Evolutionary conservation across 1,140 invertebrate genomes (phyloP).

Genomic region (Zaprionus kolodkinae): DNA sequence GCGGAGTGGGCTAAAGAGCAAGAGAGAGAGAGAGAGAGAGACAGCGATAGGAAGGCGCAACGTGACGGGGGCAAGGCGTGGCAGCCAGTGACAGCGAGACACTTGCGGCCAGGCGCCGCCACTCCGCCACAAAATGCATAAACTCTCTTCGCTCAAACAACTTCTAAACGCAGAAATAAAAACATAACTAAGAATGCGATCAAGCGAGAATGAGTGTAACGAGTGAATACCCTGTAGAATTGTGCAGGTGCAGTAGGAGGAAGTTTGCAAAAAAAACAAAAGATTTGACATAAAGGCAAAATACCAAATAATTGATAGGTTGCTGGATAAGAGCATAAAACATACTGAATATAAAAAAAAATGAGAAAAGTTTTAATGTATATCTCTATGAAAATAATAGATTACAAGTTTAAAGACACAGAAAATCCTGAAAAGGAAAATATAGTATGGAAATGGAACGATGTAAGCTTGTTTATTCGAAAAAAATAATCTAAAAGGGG

Average conservation of each 20-base stretch:
- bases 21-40: not conserved
- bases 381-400: no score
- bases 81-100: not conserved
- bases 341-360: not conserved
- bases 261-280: not conserved
- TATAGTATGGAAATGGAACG: no score
- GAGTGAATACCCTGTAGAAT: slow-evolving; percentile 4
- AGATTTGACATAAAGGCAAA: not conserved
- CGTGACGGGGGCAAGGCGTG: not conserved
- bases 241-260: not conserved
- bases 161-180: slow-evolving; percentile 11
- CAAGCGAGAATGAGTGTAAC: not conserved
- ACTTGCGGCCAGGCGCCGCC: not conserved
- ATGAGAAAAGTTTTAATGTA: not conserved
- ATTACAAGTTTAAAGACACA: no score
- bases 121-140: slow-evolving; percentile 18
- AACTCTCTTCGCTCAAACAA: slow-evolving; percentile 18
- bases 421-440: no score
- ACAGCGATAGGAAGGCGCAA: no score
- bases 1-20: not conserved
- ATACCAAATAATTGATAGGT: no score
- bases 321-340: no score
- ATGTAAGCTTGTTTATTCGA: no score
- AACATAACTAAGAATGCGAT: slow-evolving; percentile 14
- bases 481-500: no score